Conservation (phyloP, 2,797 vertebrate species). For the Karalla daura region DNA sequence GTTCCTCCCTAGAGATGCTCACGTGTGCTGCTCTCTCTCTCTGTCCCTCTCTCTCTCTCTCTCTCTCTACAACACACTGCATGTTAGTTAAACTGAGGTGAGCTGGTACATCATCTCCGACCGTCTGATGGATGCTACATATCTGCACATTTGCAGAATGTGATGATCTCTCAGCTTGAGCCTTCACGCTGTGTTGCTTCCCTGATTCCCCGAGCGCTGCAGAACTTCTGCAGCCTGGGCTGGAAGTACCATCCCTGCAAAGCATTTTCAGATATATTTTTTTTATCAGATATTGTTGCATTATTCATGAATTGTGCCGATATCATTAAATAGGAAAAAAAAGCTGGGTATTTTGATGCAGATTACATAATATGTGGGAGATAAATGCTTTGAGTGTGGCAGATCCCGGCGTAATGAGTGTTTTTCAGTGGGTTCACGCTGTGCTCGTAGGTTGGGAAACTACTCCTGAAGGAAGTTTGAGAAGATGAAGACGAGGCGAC, state of each 20-base stretch:
- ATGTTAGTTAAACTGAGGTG: not conserved
- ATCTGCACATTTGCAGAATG: constrained; percentile 41
- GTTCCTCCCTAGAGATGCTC: constrained; percentile 1
- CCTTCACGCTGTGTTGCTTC: constrained; percentile 20
- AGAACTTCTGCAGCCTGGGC: constrained; percentile 2
- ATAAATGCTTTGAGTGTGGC: not conserved
- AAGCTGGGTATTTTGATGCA: not conserved
- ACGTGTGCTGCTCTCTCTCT: not conserved
- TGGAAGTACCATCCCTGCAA: not conserved
- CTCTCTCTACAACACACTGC: too few species aligned
- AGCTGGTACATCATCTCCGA: constrained; percentile 4
- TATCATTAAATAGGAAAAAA: not conserved
- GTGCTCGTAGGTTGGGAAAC: not conserved
- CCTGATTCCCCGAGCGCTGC: constrained; percentile 6
- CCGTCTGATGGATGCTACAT: constrained; percentile 39
- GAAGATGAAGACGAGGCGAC: constrained; percentile 11
- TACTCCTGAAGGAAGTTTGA: not conserved
- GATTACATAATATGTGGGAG: not conserved
- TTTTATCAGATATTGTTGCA: not conserved
- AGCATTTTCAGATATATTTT: not conserved
- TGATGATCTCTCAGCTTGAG: constrained; percentile 45
- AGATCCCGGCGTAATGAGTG: not conserved
- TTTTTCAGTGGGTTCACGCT: not conserved
- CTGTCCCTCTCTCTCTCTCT: too few species aligned
- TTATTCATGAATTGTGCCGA: constrained; percentile 16